Base-by-base conservation (phyloP, 1,140 invertebrate species). In the Ylistrum balloti region DNA sequence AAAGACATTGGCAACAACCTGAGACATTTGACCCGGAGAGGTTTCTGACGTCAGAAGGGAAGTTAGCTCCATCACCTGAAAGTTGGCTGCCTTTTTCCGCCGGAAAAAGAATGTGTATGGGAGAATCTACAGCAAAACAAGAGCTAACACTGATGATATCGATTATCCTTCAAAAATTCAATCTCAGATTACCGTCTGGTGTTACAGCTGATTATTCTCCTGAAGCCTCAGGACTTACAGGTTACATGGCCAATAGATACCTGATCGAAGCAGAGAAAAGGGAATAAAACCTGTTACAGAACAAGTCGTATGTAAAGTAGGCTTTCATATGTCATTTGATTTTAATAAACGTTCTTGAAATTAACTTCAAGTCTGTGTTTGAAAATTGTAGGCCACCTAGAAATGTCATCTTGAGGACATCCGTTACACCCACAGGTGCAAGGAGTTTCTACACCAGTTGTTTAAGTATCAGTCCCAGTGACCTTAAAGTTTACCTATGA, bases 21-120 rank as follows among this genome's bases (percentile, higher is more conserved):
- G 97, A 98, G 89, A 95, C 96, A 33, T 98, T 98, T 95, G 97
- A 97, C 90, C 98, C 98, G 0, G 98, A 98, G 38, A 88, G 95
- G 35, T 96, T 96, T 90, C 33, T 96, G 10, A 88, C 92, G 74
- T 34, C 92, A 0, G 90, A 94, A 86, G 94, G 93, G 28, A 91
- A 93, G 32, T 48, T 93, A 32, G 90, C 48, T 33, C 33, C 85
- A 15, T 41, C 7, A 28, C 88, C 87, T 20, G 41, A 91, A 22
- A 89, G 88, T 74, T 92, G 90, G 86, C 74, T 92, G 2, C 90
- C 90, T 11, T 90, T 92, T 56, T 89, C 89, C 41, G 87, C 48
- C 13, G 91, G 91, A 33, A 45, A 48, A 20, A 38, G 92, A 33
- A 85, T 90, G 5, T 93, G 92, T 88, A 85, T 90, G 0, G 92